Evolutionary conservation across 2,797 vertebrate species (phyloP).

Genomic region (Cygnus olor): DNA sequence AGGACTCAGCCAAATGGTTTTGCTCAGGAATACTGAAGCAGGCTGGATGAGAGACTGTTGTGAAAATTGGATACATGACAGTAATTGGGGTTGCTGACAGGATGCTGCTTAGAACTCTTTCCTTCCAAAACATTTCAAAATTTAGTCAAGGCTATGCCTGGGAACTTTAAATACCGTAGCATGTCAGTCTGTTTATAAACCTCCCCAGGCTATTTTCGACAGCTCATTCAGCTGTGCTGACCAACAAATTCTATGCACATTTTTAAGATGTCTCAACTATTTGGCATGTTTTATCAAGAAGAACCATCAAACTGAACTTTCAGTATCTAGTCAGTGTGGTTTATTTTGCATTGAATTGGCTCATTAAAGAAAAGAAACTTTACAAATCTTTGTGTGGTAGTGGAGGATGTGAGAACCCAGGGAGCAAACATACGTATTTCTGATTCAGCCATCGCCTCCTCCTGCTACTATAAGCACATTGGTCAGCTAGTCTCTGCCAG

Average conservation of each 20-base stretch:
- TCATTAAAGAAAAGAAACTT: not conserved
- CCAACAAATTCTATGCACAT: conserved; percentile 19
- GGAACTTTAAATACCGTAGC: conserved; percentile 19
- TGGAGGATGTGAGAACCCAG: not conserved
- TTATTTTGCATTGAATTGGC: conserved; percentile 20
- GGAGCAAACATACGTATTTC: not conserved
- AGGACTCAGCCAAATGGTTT: conserved; percentile 25
- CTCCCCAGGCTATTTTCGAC: conserved; percentile 42
- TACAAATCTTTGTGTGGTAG: not conserved
- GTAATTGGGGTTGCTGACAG: conserved; percentile 60
- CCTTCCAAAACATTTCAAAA: conserved; percentile 69
- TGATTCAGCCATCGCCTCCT: not conserved
- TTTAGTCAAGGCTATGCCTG: conserved; percentile 13
- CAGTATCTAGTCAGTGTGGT: not conserved
- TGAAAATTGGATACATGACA: conserved; percentile 36
- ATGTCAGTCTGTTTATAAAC: conserved; percentile 30
- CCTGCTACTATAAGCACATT: not conserved
- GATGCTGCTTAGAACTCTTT: conserved; percentile 52
- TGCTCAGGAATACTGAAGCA: conserved; percentile 26
- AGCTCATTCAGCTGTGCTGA: conserved; percentile 16
- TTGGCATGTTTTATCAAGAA: conserved; percentile 41
- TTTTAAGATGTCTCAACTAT: conserved; percentile 44
- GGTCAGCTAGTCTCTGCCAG: not conserved
- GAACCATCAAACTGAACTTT: conserved; percentile 17
- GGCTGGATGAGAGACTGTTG: conserved; percentile 18